phyloP scores from a whole-genome alignment of 1,140 invertebrate species.

The Coboldia fuscipes region DNA sequence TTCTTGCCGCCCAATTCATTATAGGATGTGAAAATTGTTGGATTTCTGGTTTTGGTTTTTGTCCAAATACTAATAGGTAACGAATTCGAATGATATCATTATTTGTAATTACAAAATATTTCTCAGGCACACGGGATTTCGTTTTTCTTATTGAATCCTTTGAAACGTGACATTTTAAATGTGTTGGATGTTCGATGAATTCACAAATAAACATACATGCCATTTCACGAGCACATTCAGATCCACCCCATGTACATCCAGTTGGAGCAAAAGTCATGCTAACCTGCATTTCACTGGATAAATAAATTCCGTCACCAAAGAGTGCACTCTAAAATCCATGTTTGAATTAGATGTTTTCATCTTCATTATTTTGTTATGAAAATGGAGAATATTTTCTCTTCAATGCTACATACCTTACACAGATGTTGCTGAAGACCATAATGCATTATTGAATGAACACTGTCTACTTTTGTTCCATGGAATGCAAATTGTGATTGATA shows the following conservation, averaged over 20 bases:
- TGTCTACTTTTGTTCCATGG: constrained; percentile 57
- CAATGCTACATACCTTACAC: constrained; percentile 34
- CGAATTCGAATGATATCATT: constrained; percentile 52
- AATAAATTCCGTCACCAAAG: constrained; percentile 53
- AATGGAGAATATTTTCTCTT: not conserved
- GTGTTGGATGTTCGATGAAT: constrained; percentile 46
- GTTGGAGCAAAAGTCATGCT: constrained; percentile 44
- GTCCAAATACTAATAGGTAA: constrained; percentile 54
- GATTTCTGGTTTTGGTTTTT: constrained; percentile 11
- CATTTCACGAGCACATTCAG: constrained; percentile 42
- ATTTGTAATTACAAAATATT: constrained; percentile 53
- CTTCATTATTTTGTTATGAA: no score
- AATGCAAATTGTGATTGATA: constrained; percentile 43
- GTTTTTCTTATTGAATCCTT: constrained; percentile 6
- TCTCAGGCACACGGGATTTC: constrained; percentile 30
- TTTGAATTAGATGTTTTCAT: no score
- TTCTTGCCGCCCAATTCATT: no score
- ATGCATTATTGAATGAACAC: constrained; percentile 62
- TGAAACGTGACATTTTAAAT: constrained; percentile 24
- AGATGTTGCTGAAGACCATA: constrained; percentile 54
- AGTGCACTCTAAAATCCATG: constrained; percentile 19
- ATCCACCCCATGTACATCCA: constrained; percentile 48
- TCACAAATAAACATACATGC: constrained; percentile 60
- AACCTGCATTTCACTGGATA: constrained; percentile 46
- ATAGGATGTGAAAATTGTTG: no score